phyloP scores from a whole-genome alignment of 2,797 vertebrate species.

The Anguilla anguilla region DNA sequence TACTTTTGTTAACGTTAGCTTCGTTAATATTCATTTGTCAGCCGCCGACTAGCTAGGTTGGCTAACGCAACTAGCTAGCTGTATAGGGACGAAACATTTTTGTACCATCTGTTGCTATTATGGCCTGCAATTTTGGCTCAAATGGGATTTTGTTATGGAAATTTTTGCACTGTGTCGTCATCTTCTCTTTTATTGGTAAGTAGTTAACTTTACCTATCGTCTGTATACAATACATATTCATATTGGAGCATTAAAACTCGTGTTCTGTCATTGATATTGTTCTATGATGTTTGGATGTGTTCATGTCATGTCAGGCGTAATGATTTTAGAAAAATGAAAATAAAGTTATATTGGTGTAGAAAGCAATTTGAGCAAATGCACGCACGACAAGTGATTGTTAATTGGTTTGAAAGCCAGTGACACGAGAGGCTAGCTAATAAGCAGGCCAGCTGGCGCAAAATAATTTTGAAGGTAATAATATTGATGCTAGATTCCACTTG shows the following conservation, averaged over 20 bases:
- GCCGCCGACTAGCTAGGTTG: slow-evolving; percentile 29
- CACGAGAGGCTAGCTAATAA: background rate
- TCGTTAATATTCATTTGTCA: slow-evolving; percentile 26
- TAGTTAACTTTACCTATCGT: background rate
- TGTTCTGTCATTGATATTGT: too few species aligned
- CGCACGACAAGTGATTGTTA: background rate
- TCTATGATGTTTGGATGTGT: too few species aligned
- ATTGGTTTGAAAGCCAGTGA: background rate
- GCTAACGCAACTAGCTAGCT: slow-evolving; percentile 31
- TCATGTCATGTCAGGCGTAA: background rate
- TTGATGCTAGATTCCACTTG: background rate
- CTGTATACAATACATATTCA: background rate
- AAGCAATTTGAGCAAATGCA: background rate
- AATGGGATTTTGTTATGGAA: slow-evolving; percentile 37
- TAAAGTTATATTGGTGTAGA: background rate
- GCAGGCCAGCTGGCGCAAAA: background rate
- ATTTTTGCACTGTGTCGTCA: slow-evolving; percentile 38
- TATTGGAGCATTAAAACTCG: too few species aligned
- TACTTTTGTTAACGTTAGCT: background rate
- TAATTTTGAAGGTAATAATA: background rate
- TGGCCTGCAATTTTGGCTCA: slow-evolving; percentile 41
- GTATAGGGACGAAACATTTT: slow-evolving; percentile 5
- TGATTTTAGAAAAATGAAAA: background rate
- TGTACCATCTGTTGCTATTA: slow-evolving; percentile 38
- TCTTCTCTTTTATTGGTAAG: slow-evolving; percentile 46